Evolutionary conservation across 2,888 invertebrate species (phyloP).

Genomic region (Melanotus villosus): DNA sequence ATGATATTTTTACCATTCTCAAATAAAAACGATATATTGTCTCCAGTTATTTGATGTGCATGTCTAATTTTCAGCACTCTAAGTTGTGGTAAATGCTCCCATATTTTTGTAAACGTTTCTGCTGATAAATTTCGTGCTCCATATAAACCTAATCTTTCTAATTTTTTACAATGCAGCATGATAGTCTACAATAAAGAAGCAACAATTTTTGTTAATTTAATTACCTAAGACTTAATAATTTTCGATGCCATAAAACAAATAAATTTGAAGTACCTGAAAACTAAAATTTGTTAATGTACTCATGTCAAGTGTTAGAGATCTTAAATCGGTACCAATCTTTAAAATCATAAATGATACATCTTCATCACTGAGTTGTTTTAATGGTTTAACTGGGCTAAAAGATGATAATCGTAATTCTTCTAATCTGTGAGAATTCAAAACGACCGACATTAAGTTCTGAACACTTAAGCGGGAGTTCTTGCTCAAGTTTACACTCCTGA

Average conservation of each 20-base stretch:
- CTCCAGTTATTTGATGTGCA: conserved; percentile 52
- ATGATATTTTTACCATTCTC: conserved; percentile 45
- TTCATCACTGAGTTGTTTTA: conserved; percentile 52
- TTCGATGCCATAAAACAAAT: too few relatives aligned
- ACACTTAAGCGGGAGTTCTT: conserved; percentile 49
- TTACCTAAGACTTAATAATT: too few relatives aligned
- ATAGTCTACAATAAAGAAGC: conserved; percentile 48
- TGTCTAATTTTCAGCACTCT: conserved; percentile 53
- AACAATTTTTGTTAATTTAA: too few relatives aligned
- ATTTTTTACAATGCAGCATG: conserved; percentile 51
- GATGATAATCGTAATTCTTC: conserved; percentile 55
- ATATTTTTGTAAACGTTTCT: conserved; percentile 51
- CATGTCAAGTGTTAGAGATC: conserved; percentile 53
- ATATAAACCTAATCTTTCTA: conserved; percentile 52
- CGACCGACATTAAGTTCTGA: conserved; percentile 52
- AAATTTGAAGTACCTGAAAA: conserved; percentile 54
- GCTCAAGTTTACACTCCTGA: conserved; percentile 54
- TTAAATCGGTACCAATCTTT: conserved; percentile 50
- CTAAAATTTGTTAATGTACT: conserved; percentile 51
- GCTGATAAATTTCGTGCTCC: conserved; percentile 54
- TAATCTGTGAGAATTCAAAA: conserved; percentile 53
- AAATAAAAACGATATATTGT: conserved; percentile 48
- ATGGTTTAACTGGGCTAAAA: conserved; percentile 43
- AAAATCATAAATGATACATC: conserved; percentile 54
- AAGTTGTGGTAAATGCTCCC: conserved; percentile 50